Conservation (phyloP, 2,113 vertebrate species). For the Hyperopisus bebe region DNA sequence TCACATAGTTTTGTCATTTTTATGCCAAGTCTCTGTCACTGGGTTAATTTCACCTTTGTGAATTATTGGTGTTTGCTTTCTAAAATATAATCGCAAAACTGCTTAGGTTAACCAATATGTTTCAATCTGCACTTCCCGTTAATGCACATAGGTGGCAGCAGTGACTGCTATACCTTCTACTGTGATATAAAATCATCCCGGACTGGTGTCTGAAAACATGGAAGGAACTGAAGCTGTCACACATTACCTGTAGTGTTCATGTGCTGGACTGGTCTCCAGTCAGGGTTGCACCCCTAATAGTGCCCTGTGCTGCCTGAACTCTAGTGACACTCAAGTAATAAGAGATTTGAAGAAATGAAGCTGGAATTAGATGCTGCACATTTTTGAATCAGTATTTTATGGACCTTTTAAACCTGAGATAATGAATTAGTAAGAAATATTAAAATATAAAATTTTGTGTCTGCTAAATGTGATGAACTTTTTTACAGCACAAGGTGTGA, state of each 20-base stretch:
- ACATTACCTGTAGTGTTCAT: neutral
- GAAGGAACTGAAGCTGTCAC: neutral
- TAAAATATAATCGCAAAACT: neutral
- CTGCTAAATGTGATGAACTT: neutral
- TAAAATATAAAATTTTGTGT: neutral
- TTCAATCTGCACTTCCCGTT: conserved; percentile 28
- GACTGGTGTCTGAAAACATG: neutral
- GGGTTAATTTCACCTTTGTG: neutral
- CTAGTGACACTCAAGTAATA: neutral
- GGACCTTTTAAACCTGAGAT: neutral
- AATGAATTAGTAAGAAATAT: neutral
- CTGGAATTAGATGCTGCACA: neutral
- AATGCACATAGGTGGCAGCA: conserved; percentile 53
- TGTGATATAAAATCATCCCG: neutral
- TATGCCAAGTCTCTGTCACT: neutral
- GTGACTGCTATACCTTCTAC: conserved; percentile 28
- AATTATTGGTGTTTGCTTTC: neutral
- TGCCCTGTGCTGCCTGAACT: neutral
- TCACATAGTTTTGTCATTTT: neutral
- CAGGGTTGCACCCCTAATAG: neutral
- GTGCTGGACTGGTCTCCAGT: neutral
- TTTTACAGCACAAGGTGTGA: neutral
- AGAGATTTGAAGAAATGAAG: neutral
- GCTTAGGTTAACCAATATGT: neutral
- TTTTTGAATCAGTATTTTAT: neutral